Conservation (phyloP, 23 tunicate genomes). For the Botrylloides violaceus region DNA sequence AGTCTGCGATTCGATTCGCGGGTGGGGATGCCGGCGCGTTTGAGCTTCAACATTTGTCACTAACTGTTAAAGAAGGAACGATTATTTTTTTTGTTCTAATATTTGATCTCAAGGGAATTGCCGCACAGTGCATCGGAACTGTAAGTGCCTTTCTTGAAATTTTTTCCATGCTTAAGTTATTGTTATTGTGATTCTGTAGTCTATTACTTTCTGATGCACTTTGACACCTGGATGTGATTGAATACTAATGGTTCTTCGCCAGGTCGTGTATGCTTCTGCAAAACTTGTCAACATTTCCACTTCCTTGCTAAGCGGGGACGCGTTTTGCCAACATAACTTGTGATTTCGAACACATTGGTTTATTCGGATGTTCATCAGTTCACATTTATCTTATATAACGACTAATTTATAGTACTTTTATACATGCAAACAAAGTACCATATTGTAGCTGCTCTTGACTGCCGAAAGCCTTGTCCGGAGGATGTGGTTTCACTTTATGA, state of each 20-base stretch:
- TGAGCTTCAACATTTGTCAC: too few relatives aligned
- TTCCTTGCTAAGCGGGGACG: too few relatives aligned
- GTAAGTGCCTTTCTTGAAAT: conserved; percentile 34
- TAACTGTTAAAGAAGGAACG: background rate
- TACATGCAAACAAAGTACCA: conserved; percentile 15
- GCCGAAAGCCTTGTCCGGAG: conserved; percentile 4
- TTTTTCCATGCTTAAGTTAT: conserved; percentile 19
- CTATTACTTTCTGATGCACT: conserved; percentile 17
- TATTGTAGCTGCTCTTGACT: conserved; percentile 20
- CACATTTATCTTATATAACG: conserved; percentile 1
- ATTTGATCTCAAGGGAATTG: conserved; percentile 20
- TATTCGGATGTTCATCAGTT: background rate
- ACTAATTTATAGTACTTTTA: conserved; percentile 26
- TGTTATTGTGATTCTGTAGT: conserved; percentile 29
- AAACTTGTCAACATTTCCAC: background rate
- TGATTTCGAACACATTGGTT: background rate
- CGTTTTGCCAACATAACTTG: background rate
- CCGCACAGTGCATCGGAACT: conserved; percentile 22
- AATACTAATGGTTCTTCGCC: background rate
- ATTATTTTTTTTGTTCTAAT: conserved; percentile 9
- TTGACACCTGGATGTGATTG: conserved; percentile 1
- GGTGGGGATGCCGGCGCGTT: too few relatives aligned
- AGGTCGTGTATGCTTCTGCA: background rate
- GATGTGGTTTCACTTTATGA: background rate
- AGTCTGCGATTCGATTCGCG: background rate